phyloP scores from a whole-genome alignment of 2,113 vertebrate genomes.

The Percopsis transmontana region DNA sequence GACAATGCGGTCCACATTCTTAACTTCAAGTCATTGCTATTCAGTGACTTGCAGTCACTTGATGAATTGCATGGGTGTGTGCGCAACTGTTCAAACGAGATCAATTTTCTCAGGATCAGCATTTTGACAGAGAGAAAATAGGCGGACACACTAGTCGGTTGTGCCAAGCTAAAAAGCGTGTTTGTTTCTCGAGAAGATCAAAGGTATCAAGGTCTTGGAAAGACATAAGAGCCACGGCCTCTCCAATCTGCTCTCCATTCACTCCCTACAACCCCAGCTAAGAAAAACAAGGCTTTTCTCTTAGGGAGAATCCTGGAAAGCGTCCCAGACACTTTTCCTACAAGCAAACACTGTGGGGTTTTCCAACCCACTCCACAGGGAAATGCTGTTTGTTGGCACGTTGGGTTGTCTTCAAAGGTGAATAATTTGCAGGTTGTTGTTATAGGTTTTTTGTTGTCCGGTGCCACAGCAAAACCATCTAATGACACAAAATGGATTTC shows the following conservation, averaged over 20 bases:
- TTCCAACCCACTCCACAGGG: conserved; percentile 31
- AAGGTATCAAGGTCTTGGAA: conserved; percentile 74
- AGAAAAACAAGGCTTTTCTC: conserved; percentile 64
- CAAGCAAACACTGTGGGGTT: conserved; percentile 58
- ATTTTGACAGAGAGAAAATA: conserved; percentile 36
- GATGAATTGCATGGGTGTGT: too few relatives aligned
- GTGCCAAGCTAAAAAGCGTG: conserved; percentile 72
- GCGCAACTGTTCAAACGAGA: conserved; percentile 30
- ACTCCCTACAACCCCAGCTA: conserved; percentile 58
- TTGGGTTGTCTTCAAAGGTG: conserved; percentile 37
- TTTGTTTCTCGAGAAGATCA: conserved; percentile 77
- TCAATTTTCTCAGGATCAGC: conserved; percentile 63
- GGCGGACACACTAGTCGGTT: conserved; percentile 37
- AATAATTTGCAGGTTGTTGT: conserved; percentile 47
- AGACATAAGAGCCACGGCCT: conserved; percentile 71
- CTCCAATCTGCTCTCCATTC: conserved; percentile 73
- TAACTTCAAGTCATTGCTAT: too few relatives aligned
- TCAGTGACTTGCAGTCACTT: too few relatives aligned
- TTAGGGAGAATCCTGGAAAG: conserved; percentile 65
- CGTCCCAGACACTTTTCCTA: conserved; percentile 61
- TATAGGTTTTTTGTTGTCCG: background rate
- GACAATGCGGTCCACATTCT: too few relatives aligned
- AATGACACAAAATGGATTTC: background rate
- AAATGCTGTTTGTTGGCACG: conserved; percentile 54
- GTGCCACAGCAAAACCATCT: conserved; percentile 7